Evolutionary conservation across 2,113 vertebrate genomes (phyloP), one percentile per base, ranked within the genome.

Genomic region (Diadophis punctatus): DNA sequence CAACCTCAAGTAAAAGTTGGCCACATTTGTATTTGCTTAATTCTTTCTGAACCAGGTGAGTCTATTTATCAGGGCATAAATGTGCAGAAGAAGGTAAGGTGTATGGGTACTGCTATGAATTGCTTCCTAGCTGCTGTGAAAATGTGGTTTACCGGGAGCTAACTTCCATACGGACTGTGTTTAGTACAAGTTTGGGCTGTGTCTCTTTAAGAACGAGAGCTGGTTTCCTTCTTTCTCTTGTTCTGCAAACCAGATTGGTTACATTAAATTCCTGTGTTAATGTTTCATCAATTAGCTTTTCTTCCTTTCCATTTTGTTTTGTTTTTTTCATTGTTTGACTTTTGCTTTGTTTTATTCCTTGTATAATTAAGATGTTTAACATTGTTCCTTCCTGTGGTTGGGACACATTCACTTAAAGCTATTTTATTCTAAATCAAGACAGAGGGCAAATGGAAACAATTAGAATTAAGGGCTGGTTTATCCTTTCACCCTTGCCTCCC

Each of bases 391-490:
- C 93, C 92, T 93, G 94, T 51, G 95, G 90, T 93, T 92, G 89
- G 91, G 95, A 94, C 93, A 89, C 95, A 95, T 88, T 96, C 89
- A 92, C 90, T 95, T 51, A 93, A 3, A 20, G 93, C 90, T 92
- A 0, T 18, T 95, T 95, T 18, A 18, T 94, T 93, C 91, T 89
- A 90, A 95, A 87, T 48, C 92, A 93, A 90, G 95, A 94, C 97
- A 55, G 95, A 56, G 90, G 55, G 93, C 95, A 23, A 97, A 94
- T 96, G 96, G 96, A 95, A 97, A 90, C 93, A 96, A 96, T 97
- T 96, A 97, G 90, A 95, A 30, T 34, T 89, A 86, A 53, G 90
- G 90, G 63, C 87, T 74, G 22, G 34, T 39, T 25, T 12, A 48
- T 4, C 4, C 2, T 0, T 63, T 90, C 89, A 63, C 58, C 52